Base-by-base conservation (phyloP, 1,140 invertebrate genomes). In the Lethrus apterus region DNA sequence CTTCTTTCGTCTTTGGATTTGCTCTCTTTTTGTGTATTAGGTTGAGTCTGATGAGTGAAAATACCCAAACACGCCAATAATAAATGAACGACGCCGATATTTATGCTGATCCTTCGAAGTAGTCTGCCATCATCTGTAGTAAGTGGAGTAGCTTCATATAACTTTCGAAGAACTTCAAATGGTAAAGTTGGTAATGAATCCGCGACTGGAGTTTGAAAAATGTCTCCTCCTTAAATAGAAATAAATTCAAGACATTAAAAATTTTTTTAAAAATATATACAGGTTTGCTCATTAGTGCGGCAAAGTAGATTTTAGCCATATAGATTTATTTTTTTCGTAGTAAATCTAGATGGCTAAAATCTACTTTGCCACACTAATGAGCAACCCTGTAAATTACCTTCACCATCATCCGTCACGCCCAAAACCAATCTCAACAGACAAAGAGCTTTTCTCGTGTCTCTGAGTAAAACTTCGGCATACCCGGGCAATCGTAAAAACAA, bases 371-470 rank as follows among this genome's bases (percentile, higher is more conserved):
- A 36, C 15, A n/a, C n/a, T n/a, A n/a, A n/a, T 36, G 8, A 1
- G n/a, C n/a, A 21, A 18, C 2, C 13, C 14, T 40, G 5, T n/a
- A 17, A 41, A 83, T 83, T 82, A 60, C 88, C 90, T 66, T 93
- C 89, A 24, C 89, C 90, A 63, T 93, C 89, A 59, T 92, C 88
- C 0, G 86, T 87, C 0, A 93, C 89, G 1, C 92, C 91, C 5
- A 94, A 72, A 10, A 91, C 83, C 13, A 95, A 70, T 3, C 90
- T 71, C 21, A 95, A 69, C 31, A 94, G 70, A 69, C 86, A 91
- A 57, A 89, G 83, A 0, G 91, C 90, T 32, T 84, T 80, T 55
- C 84, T 80, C 40, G 85, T 80, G 65, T 92, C 86, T 59, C 82
- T 81, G 0, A 94, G 69, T 19, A 96, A 60, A 2, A 90, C 84